phyloP scores from a whole-genome alignment of 2,797 vertebrate genomes.

The Peromyscus attwateri region DNA sequence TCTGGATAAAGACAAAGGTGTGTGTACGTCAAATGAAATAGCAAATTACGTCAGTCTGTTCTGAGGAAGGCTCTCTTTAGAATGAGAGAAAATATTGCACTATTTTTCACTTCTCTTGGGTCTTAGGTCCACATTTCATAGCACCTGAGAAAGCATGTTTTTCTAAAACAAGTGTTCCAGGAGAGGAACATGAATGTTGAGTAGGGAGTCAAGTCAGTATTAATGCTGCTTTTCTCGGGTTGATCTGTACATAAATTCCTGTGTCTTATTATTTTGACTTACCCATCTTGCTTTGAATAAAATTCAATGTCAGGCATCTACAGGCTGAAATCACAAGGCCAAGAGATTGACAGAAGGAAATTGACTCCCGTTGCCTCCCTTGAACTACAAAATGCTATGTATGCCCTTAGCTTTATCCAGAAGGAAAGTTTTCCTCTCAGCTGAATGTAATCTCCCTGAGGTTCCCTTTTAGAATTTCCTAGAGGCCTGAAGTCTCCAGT shows the following conservation, averaged over 20 bases:
- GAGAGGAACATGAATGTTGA: background rate
- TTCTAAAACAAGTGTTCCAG: background rate
- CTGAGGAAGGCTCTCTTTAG: constrained; percentile 49
- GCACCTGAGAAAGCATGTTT: constrained; percentile 7
- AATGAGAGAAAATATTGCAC: constrained; percentile 56
- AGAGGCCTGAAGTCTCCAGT: background rate
- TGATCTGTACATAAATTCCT: constrained; percentile 67
- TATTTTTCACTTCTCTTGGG: constrained; percentile 54
- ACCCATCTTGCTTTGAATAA: constrained; percentile 66
- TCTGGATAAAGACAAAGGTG: constrained; percentile 50
- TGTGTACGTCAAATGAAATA: constrained; percentile 60
- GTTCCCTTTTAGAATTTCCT: constrained; percentile 63
- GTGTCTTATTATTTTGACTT: constrained; percentile 66
- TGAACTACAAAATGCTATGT: constrained; percentile 50
- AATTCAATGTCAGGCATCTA: constrained; percentile 33
- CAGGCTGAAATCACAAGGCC: constrained; percentile 77
- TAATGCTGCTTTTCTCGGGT: constrained; percentile 68
- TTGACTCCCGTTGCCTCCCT: constrained; percentile 49
- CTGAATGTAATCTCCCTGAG: constrained; percentile 11
- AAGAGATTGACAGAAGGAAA: constrained; percentile 69
- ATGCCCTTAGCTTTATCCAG: constrained; percentile 3
- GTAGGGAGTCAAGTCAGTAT: constrained; percentile 43
- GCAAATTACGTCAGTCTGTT: constrained; percentile 33
- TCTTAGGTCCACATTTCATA: constrained; percentile 56
- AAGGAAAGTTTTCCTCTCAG: constrained; percentile 56